Evolutionary conservation across 2,113 vertebrate genomes (phyloP).

Genomic region (Xerus inauris): DNA sequence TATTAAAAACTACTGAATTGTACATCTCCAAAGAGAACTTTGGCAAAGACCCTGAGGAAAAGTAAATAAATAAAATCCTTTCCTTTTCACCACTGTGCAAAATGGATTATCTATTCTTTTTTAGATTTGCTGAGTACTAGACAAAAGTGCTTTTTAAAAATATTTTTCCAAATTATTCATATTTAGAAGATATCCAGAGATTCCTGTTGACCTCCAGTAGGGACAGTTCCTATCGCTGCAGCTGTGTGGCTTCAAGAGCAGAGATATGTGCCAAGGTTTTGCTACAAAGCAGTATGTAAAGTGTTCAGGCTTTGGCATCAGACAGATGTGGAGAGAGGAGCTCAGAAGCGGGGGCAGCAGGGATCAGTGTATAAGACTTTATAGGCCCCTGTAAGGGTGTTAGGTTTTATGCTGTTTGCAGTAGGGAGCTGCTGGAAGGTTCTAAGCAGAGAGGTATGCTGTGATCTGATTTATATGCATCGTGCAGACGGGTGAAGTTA

Average conservation of each 20-base stretch:
- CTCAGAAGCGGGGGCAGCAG: background rate
- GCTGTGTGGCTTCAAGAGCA: background rate
- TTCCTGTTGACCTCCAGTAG: background rate
- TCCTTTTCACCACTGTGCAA: too few species aligned
- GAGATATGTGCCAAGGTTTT: background rate
- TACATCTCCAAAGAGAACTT: background rate
- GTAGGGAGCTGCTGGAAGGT: background rate
- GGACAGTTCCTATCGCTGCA: accelerated
- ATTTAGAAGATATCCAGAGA: background rate
- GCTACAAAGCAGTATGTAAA: background rate
- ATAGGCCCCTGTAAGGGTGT: accelerated
- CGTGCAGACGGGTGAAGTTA: accelerated
- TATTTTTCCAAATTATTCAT: background rate
- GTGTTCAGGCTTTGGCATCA: background rate
- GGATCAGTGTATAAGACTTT: background rate
- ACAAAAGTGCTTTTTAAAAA: background rate
- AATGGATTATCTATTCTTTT: background rate
- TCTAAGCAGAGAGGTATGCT: background rate
- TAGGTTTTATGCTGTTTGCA: background rate
- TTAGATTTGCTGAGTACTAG: background rate
- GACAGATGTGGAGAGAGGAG: background rate
- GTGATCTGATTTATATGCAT: background rate
- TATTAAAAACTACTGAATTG: background rate
- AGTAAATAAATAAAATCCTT: background rate
- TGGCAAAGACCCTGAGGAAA: background rate